Percentiles rank a stretch among this genome's conserved stretches.
Evolutionary conservation across 2,797 vertebrate species (phyloP).

Genomic region (Heliangelus exortis): DNA sequence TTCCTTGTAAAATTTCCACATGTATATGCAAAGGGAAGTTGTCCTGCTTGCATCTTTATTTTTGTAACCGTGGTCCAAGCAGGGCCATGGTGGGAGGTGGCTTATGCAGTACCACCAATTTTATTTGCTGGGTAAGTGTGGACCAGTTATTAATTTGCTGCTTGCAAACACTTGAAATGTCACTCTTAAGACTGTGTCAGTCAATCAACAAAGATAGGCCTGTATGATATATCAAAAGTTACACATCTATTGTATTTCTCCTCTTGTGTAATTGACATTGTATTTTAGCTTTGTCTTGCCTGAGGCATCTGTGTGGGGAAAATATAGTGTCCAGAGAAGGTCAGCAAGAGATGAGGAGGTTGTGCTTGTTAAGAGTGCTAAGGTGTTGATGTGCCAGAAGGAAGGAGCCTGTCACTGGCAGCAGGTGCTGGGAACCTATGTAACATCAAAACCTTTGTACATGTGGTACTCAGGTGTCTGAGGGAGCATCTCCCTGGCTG

Average conservation of each 20-base stretch:
- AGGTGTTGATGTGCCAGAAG: not conserved
- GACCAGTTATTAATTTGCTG: not conserved
- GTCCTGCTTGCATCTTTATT: not conserved
- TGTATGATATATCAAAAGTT: not conserved
- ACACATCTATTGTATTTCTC: not conserved
- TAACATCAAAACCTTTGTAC: not conserved
- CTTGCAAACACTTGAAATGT: not conserved
- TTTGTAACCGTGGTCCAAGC: not conserved
- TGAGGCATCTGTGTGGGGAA: not conserved
- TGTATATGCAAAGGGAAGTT: not conserved
- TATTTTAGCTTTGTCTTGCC: not conserved
- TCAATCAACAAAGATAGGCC: not conserved
- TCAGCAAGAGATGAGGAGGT: not conserved
- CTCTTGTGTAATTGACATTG: not conserved
- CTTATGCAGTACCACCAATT: not conserved
- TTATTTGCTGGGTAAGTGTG: not conserved
- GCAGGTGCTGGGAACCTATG: not conserved
- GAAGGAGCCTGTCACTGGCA: not conserved
- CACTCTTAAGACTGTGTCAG: fast-evolving
- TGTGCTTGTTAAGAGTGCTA: not conserved
- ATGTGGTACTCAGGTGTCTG: not conserved
- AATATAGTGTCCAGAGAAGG: not conserved
- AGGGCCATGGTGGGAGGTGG: not conserved
- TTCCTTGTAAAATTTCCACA: not conserved
- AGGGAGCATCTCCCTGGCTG: not conserved